Evolutionary conservation across 1,140 invertebrate species (phyloP).

Genomic region (Agrypnia vestita): DNA sequence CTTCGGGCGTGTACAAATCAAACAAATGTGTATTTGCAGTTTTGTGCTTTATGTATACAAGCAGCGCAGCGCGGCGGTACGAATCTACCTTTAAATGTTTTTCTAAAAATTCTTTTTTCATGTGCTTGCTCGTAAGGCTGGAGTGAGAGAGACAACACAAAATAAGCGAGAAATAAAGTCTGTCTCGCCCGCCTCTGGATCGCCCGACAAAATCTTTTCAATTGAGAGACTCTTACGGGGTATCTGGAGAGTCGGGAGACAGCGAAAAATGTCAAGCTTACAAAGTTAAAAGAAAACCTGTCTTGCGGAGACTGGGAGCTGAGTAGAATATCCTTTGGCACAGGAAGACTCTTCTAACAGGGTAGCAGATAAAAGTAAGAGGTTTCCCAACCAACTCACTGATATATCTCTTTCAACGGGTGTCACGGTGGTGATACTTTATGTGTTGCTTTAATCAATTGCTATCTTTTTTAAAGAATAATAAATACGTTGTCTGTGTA

Average conservation of each 20-base stretch:
- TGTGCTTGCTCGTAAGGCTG: neutral
- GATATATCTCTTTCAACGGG: conserved; percentile 46
- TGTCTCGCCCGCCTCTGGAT: conserved; percentile 50
- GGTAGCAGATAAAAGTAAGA: conserved; percentile 52
- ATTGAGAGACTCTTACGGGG: conserved; percentile 54
- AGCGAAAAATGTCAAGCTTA: conserved; percentile 50
- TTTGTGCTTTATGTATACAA: too few relatives aligned
- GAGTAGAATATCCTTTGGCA: neutral
- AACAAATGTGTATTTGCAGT: too few relatives aligned
- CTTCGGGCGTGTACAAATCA: too few relatives aligned
- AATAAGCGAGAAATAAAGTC: conserved; percentile 46
- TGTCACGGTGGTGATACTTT: conserved; percentile 38
- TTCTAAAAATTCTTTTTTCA: neutral
- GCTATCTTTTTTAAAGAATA: too few relatives aligned
- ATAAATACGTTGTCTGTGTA: too few relatives aligned
- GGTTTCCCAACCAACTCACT: conserved; percentile 45
- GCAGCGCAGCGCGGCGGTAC: too few relatives aligned
- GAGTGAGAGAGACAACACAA: neutral
- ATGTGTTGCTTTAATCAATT: neutral
- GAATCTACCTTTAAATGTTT: neutral
- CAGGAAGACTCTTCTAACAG: neutral
- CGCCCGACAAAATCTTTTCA: conserved; percentile 57
- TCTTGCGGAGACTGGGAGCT: neutral
- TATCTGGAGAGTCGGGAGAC: conserved; percentile 45
- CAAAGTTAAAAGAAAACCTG: conserved; percentile 11